Base-by-base conservation (phyloP, 2,113 vertebrate species). In the Cinclus cinclus region DNA sequence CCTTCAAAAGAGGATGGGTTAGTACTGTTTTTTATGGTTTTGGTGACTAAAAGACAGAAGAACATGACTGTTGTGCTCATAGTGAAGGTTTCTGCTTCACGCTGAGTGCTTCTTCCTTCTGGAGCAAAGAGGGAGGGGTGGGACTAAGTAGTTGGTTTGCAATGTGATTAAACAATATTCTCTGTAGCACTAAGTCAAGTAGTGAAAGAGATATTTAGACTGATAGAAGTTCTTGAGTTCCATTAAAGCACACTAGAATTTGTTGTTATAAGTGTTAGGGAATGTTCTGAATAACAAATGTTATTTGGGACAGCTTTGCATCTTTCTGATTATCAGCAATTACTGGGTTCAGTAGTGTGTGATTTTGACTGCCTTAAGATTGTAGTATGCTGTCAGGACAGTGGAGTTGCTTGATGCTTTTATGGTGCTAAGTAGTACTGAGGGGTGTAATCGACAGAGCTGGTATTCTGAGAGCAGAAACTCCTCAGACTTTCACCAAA, bases 361-460 rank as follows among this genome's bases (percentile, higher is more conserved):
- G 39, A 16, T 33, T 75, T 87, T 64, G 16, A 21, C 39, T 75
- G 53, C 44, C 31, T 58, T 37, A 33, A 46, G 47, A 35, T 15
- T 71, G 47, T 13, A 55, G 23, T 27, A 13, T 37, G 7, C 14
- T 71, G 6, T 68, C 27, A 62, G 39, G 35, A 41, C 53, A 73
- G 7, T 39, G n/a, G 58, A 49, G 8, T 13, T 91, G 10, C 18
- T 50, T 41, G 52, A 5, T 76, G 22, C 22, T 49, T 49, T 39
- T 37, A 15, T n/a, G 44, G 28, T 90, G 46, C 46, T 41, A 16
- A 13, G 46, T 60, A 56, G 21, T 37, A 63, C 33, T 63, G 52
- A n/a, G 39, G 24, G 31, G 7, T 33, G 25, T 31, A 47, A 2
- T 35, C 0, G 0, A 2, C 23, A 21, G 20, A 80, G 39, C n/a